phyloP scores from a whole-genome alignment of 2,113 vertebrate genomes.

The Chaetorhynchus papuensis region DNA sequence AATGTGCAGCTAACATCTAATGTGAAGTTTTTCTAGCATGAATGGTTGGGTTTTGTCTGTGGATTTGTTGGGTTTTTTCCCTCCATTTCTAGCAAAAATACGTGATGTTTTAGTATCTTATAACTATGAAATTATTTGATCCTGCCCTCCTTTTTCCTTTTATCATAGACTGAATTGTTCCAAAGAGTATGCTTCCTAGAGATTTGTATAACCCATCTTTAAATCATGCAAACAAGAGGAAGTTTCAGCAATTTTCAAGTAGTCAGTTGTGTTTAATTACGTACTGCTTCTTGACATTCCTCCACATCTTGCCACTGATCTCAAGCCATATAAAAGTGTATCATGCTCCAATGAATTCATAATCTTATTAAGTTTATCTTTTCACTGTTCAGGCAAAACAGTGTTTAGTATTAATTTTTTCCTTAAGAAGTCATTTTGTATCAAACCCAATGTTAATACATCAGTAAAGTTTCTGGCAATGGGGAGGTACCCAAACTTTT shows the following conservation, averaged over 20 bases:
- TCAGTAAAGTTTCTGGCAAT: not conserved
- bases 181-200: not conserved
- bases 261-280: not conserved
- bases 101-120: not conserved
- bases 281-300: not conserved
- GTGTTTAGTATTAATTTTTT: not conserved
- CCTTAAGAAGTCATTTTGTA: not conserved
- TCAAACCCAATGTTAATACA: not conserved
- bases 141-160: not conserved
- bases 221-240: not conserved
- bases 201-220: not conserved
- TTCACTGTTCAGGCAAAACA: not conserved
- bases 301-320: not conserved
- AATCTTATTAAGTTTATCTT: not conserved
- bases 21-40: not conserved
- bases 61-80: rapidly evolving
- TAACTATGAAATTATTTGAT: not conserved
- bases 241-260: not conserved
- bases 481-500: not conserved
- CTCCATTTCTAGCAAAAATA: not conserved
- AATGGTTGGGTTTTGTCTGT: not conserved
- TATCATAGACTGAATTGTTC: not conserved
- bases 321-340: not conserved
- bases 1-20: not conserved
- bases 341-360: not conserved